Base-by-base conservation (phyloP, 23 tunicate species). In the Ciona savignyi region DNA sequence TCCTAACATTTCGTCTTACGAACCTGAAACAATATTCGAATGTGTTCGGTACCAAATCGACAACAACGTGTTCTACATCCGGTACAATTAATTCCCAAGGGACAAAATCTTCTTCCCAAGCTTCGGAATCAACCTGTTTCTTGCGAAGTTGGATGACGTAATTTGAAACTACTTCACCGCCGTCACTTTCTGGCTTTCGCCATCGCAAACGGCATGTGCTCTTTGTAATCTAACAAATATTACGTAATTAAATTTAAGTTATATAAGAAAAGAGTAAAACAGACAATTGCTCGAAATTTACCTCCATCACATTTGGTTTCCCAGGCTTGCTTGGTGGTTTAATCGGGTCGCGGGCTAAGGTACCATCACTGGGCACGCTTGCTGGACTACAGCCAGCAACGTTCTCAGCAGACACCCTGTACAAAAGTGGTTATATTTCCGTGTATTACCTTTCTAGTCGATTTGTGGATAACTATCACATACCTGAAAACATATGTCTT, bases 311-410 rank as follows among this genome's bases (percentile, higher is more conserved):
- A 28, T 95, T 89, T n/a, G 99, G 99, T 28, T 76, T 72, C 35
- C 92, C 95, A 2, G 99, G 99, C 66, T 76, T 79, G 83, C 95
- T 84, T 19, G 99, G 95, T 65, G 85, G 83, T 79, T 78, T 79
- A 0, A 87, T 34, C 6, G 99, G 99, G 67, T 95, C 99, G 20
- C 34, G 28, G 0, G 99, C 90, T 64, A 48, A 34, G 64, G 64
- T 48, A 20, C 83, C 90, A n/a, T 76, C 86, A 30, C 86, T 82
- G 23, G 95, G 77, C 25, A 79, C 95, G 68, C 96, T 88, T 23
- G 84, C 70, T 19, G 82, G 66, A 21, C 99, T 83, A 23, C 78
- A 34, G 4, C 99, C 99, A 35, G 95, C 86, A 26, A 80, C 23
- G 51, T 95, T 95, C 70, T 95, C 99, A 70, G 95, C 95, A 2